These are phyloP conservation scores for Nothocercus julius DNA, from an alignment of 2,113 vertebrate species.

Conservation along the genomic window DNA sequence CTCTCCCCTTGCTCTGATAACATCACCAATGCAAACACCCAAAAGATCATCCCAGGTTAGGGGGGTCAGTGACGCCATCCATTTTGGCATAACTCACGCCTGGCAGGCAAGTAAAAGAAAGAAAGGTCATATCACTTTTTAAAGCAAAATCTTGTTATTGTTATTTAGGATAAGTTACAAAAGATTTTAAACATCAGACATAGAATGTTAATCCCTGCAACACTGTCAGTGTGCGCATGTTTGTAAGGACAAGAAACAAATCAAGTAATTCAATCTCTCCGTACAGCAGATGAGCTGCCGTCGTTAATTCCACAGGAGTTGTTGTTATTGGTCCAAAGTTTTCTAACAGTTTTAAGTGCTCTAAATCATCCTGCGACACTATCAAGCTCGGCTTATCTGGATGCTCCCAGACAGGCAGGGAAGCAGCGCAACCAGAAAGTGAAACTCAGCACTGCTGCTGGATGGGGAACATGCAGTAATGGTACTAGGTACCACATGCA, in stretches of 20 bases:
- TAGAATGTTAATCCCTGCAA: background rate
- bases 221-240: background rate
- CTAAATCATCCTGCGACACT: background rate
- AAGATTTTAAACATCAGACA: background rate
- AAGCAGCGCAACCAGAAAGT: background rate
- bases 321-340: background rate
- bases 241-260: background rate
- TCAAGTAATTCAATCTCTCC: background rate
- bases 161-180: background rate
- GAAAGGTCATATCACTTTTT: background rate
- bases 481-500: rapidly evolving
- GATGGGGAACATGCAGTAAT: background rate
- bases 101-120: background rate
- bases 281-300: background rate
- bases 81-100: background rate
- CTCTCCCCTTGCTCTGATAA: background rate
- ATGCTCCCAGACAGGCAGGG: background rate
- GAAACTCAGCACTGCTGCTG: background rate
- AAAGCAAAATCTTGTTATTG: background rate
- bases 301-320: background rate
- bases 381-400: rapidly evolving
- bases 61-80: background rate
- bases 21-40: constrained; percentile 26
- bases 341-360: background rate
- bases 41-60: constrained; percentile 7